Conservation (phyloP, 30 jellyfish, hydroid and myxozoan genomes). For the Pelagia noctiluca region DNA sequence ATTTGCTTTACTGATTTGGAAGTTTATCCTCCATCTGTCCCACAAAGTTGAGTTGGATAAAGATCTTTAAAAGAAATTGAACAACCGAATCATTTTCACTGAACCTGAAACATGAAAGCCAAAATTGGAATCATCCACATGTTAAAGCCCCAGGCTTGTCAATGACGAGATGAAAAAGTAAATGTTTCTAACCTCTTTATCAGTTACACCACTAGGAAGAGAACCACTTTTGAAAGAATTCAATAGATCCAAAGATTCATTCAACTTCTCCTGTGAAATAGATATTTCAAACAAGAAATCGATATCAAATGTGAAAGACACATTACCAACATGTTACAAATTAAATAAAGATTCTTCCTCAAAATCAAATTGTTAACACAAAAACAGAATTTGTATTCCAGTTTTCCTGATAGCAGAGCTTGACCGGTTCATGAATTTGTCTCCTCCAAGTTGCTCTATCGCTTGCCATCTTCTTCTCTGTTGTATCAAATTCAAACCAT, state of each 20-base stretch:
- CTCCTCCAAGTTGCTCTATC: no score
- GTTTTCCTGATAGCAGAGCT: no score
- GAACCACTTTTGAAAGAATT: slow-evolving; percentile 54
- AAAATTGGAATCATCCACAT: neutral
- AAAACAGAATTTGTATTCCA: no score
- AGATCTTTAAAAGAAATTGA: neutral
- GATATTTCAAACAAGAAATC: neutral
- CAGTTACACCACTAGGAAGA: slow-evolving; percentile 53
- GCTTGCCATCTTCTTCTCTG: no score
- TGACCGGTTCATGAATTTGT: no score
- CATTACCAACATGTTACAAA: no score
- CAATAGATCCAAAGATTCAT: slow-evolving; percentile 57
- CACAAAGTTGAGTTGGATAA: neutral
- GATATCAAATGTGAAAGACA: slow-evolving; percentile 8
- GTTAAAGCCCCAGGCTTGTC: neutral
- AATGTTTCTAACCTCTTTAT: slow-evolving; percentile 46
- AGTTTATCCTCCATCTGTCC: neutral
- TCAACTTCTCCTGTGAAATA: slow-evolving; percentile 15
- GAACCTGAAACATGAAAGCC: neutral
- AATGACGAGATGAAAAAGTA: neutral
- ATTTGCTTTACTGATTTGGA: neutral
- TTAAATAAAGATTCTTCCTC: no score
- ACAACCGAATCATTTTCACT: neutral
- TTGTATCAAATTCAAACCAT: no score
- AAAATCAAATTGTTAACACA: no score